Conservation (phyloP, 1,140 invertebrate genomes). For the Eulimnadia texana region DNA sequence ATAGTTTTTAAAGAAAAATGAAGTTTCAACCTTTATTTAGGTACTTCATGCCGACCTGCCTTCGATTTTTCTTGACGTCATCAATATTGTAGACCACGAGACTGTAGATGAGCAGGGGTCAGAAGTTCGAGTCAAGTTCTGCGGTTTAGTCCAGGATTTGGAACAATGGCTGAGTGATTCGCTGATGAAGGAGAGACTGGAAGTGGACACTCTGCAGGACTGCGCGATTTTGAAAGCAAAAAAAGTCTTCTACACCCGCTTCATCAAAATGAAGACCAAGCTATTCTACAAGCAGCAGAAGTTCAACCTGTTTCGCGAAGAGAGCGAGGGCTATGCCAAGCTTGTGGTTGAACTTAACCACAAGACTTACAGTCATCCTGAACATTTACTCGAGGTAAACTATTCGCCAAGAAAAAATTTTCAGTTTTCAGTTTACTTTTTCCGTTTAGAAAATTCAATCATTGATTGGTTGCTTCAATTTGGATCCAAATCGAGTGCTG, state of each 20-base stretch:
- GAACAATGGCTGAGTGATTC: constrained; percentile 44
- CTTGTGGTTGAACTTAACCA: constrained; percentile 91
- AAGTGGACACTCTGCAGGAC: constrained; percentile 84
- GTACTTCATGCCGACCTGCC: constrained; percentile 55
- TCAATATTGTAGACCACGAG: constrained; percentile 64
- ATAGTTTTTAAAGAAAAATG: constrained; percentile 8
- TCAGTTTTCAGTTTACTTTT: background rate
- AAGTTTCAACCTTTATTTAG: constrained; percentile 31
- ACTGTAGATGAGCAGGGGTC: constrained; percentile 36
- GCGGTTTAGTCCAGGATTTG: constrained; percentile 56
- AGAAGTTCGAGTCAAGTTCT: constrained; percentile 49
- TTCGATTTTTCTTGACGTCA: constrained; percentile 58
- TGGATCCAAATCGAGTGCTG: constrained; percentile 94
- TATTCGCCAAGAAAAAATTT: background rate
- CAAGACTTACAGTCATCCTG: constrained; percentile 46
- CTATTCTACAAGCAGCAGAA: constrained; percentile 98
- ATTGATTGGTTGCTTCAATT: constrained; percentile 81
- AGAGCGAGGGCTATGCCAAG: constrained; percentile 98
- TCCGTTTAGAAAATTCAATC: background rate
- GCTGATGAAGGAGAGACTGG: constrained; percentile 77
- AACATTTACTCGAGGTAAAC: constrained; percentile 62
- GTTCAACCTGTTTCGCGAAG: constrained; percentile 95
- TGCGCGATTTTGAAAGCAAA: constrained; percentile 81
- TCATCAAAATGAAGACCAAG: constrained; percentile 96
- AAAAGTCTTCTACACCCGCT: constrained; percentile 81